phyloP scores from a whole-genome alignment of 2,797 vertebrate genomes.

The Chaunax sp. region DNA sequence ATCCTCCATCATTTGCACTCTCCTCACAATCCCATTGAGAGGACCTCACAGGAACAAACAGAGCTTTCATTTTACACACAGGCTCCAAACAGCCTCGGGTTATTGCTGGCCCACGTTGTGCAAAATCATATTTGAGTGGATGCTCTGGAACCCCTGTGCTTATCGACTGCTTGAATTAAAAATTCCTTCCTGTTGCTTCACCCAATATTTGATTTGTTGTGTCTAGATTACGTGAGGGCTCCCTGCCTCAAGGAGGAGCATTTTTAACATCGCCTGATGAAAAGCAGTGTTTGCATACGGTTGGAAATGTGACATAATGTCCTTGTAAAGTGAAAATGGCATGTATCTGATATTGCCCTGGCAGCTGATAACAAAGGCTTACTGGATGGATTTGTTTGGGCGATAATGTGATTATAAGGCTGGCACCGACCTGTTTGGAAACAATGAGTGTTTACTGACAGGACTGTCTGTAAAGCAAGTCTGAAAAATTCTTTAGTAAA shows the following conservation, averaged over 20 bases:
- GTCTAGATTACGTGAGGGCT: constrained; percentile 46
- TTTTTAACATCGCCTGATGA: constrained; percentile 48
- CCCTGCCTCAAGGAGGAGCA: constrained; percentile 46
- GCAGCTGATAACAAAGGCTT: constrained; percentile 57
- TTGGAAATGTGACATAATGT: constrained; percentile 54
- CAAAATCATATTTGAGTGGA: constrained; percentile 74
- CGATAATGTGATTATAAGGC: constrained; percentile 65
- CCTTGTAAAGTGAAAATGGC: constrained; percentile 49
- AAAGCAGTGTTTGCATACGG: constrained; percentile 60
- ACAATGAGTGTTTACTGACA: constrained; percentile 58
- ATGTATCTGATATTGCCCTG: constrained; percentile 54
- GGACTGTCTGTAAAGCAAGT: constrained; percentile 42
- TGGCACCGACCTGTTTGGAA: constrained; percentile 42
- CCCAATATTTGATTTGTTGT: constrained; percentile 65
- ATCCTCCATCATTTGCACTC: constrained; percentile 57
- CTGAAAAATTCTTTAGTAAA: constrained; percentile 23
- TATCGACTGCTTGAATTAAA: constrained; percentile 55
- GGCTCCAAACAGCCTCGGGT: constrained; percentile 64
- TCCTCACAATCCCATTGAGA: constrained; percentile 54
- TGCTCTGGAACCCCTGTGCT: constrained; percentile 36
- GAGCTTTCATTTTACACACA: constrained; percentile 65
- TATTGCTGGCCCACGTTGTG: constrained; percentile 61
- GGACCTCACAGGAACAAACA: constrained; percentile 66
- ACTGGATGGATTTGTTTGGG: constrained; percentile 52
- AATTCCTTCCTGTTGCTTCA: constrained; percentile 47